These are phyloP conservation scores for Melanostigma gelatinosum DNA, from an alignment of 2,113 vertebrate species.

Conservation along the genomic window DNA sequence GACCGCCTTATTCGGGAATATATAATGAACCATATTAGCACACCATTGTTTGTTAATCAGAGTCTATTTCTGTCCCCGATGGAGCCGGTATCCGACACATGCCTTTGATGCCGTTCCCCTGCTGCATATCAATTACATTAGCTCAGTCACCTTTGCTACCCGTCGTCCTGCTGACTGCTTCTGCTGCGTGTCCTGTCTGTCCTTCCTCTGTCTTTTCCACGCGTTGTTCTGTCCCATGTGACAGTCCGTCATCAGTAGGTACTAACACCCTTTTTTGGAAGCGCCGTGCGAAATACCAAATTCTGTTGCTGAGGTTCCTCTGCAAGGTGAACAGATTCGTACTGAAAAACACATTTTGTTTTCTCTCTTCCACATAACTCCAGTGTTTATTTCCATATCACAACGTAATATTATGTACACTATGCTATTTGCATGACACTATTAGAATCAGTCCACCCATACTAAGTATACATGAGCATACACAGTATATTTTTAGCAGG, in stretches of 20 bases:
- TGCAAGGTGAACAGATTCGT: neutral
- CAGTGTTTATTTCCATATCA: neutral
- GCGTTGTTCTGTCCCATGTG: conserved; percentile 21
- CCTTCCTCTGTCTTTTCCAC: conserved; percentile 44
- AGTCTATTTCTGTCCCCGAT: conserved; percentile 64
- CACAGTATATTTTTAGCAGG: conserved; percentile 49
- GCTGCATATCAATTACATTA: conserved; percentile 75
- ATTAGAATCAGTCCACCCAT: neutral
- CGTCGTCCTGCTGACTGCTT: conserved; percentile 23
- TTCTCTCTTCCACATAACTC: neutral
- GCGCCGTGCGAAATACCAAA: neutral
- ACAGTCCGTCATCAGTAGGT: neutral
- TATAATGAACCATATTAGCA: conserved; percentile 69
- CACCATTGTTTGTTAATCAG: conserved; percentile 74
- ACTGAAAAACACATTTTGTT: neutral
- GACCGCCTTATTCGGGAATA: conserved; percentile 22
- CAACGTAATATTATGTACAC: neutral
- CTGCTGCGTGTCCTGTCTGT: conserved; percentile 37
- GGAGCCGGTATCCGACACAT: conserved; percentile 63
- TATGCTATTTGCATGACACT: neutral
- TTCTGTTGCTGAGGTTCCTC: neutral
- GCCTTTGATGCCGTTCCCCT: conserved; percentile 69
- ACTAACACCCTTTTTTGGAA: neutral
- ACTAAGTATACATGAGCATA: conserved; percentile 4
- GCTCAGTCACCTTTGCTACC: conserved; percentile 76